Evolutionary conservation across 2,113 vertebrate genomes (phyloP).

Genomic region (Xiphias gladius): DNA sequence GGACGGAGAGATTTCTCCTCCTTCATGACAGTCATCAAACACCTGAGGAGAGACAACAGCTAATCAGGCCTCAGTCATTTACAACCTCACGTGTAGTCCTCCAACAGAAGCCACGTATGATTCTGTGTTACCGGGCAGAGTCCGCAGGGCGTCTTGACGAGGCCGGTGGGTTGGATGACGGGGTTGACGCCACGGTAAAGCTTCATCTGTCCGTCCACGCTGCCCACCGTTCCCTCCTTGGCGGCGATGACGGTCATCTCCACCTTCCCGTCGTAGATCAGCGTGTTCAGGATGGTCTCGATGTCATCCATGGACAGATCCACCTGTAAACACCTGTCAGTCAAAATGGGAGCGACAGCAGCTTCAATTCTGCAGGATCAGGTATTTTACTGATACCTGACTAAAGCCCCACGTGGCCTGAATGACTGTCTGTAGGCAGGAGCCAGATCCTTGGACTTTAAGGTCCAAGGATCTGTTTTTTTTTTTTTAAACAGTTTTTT

Average conservation of each 20-base stretch:
- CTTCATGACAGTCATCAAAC: constrained; percentile 97
- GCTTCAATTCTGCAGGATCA: too few relatives aligned
- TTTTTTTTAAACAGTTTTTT: too few relatives aligned
- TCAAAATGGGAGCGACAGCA: not conserved
- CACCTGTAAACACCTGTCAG: constrained; percentile 83
- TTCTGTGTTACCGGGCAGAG: constrained; percentile 90
- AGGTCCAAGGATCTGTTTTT: too few relatives aligned
- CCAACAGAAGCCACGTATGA: too few relatives aligned
- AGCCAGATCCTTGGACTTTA: too few relatives aligned
- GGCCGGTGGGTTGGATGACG: constrained; percentile 91
- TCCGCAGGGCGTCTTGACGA: constrained; percentile 94
- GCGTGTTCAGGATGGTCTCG: constrained; percentile 97
- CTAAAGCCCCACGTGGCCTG: too few relatives aligned
- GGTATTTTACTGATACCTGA: too few relatives aligned
- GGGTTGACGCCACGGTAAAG: constrained; percentile 92
- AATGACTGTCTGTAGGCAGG: too few relatives aligned
- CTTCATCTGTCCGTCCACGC: constrained; percentile 96
- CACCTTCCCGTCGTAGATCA: constrained; percentile 98
- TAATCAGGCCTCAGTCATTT: not conserved
- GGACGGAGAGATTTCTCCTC: constrained; percentile 96
- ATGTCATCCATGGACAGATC: constrained; percentile 99
- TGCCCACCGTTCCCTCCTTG: constrained; percentile 95
- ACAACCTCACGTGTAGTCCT: too few relatives aligned
- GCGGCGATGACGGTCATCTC: constrained; percentile 98
- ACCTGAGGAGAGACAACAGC: constrained; percentile 85